phyloP scores from a whole-genome alignment of 1,140 invertebrate species.

The Helicoverpa zea region DNA sequence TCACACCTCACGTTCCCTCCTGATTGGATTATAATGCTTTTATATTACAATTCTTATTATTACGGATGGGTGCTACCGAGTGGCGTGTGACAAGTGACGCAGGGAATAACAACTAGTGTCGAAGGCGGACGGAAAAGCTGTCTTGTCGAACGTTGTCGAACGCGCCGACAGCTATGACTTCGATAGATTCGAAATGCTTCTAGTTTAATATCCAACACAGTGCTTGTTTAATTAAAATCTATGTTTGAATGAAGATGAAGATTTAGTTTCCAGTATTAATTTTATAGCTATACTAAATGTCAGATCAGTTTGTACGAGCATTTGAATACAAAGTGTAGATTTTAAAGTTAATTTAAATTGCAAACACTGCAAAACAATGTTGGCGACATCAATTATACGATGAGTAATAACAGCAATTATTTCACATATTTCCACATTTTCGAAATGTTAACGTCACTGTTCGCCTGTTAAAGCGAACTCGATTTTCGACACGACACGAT shows the following conservation, averaged over 20 bases:
- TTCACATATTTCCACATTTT: neutral
- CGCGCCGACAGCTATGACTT: constrained; percentile 9
- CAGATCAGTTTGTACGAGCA: no score
- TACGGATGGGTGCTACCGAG: constrained; percentile 72
- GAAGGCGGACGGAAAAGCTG: constrained; percentile 61
- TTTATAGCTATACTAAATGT: no score
- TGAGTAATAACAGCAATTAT: neutral
- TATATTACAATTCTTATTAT: constrained; percentile 84
- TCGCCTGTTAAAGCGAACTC: constrained; percentile 54
- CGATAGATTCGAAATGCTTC: constrained; percentile 49
- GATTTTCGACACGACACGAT: constrained; percentile 65
- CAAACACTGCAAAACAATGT: neutral
- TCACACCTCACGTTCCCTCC: constrained; percentile 72
- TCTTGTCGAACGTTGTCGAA: constrained; percentile 47
- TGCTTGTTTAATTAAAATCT: constrained; percentile 46
- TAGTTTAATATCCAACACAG: constrained; percentile 56
- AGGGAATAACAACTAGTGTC: constrained; percentile 79
- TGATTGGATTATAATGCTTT: constrained; percentile 85
- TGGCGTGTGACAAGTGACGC: constrained; percentile 72
- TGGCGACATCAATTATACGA: neutral
- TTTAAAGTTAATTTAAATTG: neutral
- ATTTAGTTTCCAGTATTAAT: neutral
- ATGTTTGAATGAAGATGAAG: neutral
- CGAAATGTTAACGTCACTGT: constrained; percentile 12
- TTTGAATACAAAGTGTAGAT: neutral